Evolutionary conservation across 1,140 invertebrate genomes (phyloP), one percentile per base, ranked within the genome.

Genomic region (Lepidotrigona ventralis): DNA sequence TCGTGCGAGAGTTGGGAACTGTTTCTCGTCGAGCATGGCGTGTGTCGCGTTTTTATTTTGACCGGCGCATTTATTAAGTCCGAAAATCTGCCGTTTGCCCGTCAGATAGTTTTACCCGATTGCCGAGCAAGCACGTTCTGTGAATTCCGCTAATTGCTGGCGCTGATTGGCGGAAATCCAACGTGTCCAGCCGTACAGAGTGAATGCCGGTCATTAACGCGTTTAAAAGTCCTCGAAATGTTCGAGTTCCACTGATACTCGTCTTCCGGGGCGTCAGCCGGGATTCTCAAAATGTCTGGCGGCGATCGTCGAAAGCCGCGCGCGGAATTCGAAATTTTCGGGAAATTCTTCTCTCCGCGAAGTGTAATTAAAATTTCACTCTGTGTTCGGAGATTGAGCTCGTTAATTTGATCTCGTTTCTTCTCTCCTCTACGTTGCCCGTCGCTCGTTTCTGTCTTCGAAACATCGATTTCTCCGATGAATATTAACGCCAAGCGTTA

Each of bases 111-210:
- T 83, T 88, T 74, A 79, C 51, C 23, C 79, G 75, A 81, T 85
- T 79, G 86, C 76, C 69, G 84, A 86, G 81, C 80, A 88, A 90
- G 83, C 90, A 85, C 78, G 79, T 91, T 85, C 83, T 71, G 54
- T 90, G 88, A 90, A 91, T 90, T 89, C 86, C 85, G 83, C 87
- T 91, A 91, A 91, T 91, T 91, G 87, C 88, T 80, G 69, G 39
- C 64, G 79, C 64, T 89, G 83, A 91, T 90, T 90, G 90, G 87
- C 90, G 89, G 79, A 90, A 89, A 91, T 91, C 85, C 90, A 90
- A 87, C 85, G 75, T 81, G 72, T 85, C 63, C 77, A 75, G 29
- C 54, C 29, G 77, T 74, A 73, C 83, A 29, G 72, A 86, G 73
- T 88, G 90, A 91, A 91, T 92, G 70, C 79, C 46, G 81, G 85